Base-by-base conservation (phyloP, 2,797 vertebrate species). In the Sciurus vulgaris region DNA sequence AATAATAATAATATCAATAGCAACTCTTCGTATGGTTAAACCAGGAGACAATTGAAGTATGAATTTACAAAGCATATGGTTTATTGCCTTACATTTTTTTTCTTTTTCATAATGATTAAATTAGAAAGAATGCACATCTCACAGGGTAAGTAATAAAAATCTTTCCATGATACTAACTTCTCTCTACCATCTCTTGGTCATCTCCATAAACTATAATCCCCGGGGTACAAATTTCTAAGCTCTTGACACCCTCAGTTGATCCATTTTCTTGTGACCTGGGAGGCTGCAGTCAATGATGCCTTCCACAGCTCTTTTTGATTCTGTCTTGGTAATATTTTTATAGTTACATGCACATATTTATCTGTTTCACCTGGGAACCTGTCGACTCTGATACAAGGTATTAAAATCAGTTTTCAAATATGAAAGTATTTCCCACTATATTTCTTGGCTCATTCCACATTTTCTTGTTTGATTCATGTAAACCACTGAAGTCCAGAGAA, bases 371-470 rank as follows among this genome's bases (percentile, higher is more conserved):
- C 38, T 35, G 1, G 26, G 69, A 65, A 54, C 9, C 56, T 35
- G 6, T 38, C 38, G 69, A 59, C 51, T 77, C 67, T 73, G 38
- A 86, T 7, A 33, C 44, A 73, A 82, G 51, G 5, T 73, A n/a
- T 18, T 41, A 41, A 90, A 84, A 41, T 63, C 10, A 51, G 13
- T 33, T 73, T 82, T 94, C 76, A 20, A 56, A 86, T 81, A 86
- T 51, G 51, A 47, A 86, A 78, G 51, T 74, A 65, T 88, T 86
- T 59, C 33, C 51, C 65, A 41, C 47, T 81, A 0, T 54, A 47
- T 61, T 74, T 95, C 78, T 82, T 82, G 38, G 30, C 78, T 94
- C 44, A 35, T 49, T 91, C 30, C 93, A 47, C 49, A 67, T 86
- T 41, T 74, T 93, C 14, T 72, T 74, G 61, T 67, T 51, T 38